phyloP scores from a whole-genome alignment of 1,140 invertebrate genomes.

The Dysdera silvatica region DNA sequence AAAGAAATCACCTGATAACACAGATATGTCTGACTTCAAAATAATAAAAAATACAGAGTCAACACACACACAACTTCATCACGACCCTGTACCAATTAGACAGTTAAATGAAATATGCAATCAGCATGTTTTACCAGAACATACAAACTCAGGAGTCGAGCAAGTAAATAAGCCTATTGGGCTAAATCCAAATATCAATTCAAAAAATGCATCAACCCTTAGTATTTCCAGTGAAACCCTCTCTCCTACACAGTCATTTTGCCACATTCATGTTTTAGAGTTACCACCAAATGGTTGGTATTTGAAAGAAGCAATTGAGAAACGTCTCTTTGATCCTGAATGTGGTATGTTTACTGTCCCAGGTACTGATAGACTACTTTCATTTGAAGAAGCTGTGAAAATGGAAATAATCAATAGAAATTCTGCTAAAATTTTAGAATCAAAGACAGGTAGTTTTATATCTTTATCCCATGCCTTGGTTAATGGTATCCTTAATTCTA shows the following conservation, averaged over 20 bases:
- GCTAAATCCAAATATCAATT: constrained; percentile 67
- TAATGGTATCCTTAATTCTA: constrained; percentile 68
- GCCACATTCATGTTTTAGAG: constrained; percentile 44
- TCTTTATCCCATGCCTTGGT: constrained; percentile 70
- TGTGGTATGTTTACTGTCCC: constrained; percentile 68
- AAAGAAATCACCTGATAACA: too few species aligned
- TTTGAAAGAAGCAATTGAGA: constrained; percentile 68
- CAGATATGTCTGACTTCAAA: too few species aligned
- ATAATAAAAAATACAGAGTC: too few species aligned
- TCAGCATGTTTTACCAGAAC: too few species aligned
- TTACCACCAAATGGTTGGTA: constrained; percentile 75
- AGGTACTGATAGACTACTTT: constrained; percentile 42
- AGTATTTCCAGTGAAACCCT: constrained; percentile 69
- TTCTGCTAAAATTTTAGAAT: constrained; percentile 19
- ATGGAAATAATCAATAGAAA: constrained; percentile 49
- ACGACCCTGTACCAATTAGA: too few species aligned
- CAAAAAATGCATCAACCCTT: constrained; percentile 65
- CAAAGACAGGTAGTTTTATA: constrained; percentile 45
- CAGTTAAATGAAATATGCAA: too few species aligned
- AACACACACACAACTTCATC: too few species aligned
- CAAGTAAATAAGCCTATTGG: constrained; percentile 68
- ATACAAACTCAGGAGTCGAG: too few species aligned
- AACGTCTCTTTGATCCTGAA: constrained; percentile 57
- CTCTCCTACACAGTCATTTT: constrained; percentile 52
- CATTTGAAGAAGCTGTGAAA: constrained; percentile 48